These are phyloP conservation scores for Protodeltote pygarga DNA, from an alignment of 2,888 invertebrate genomes.

Conservation along the genomic window DNA sequence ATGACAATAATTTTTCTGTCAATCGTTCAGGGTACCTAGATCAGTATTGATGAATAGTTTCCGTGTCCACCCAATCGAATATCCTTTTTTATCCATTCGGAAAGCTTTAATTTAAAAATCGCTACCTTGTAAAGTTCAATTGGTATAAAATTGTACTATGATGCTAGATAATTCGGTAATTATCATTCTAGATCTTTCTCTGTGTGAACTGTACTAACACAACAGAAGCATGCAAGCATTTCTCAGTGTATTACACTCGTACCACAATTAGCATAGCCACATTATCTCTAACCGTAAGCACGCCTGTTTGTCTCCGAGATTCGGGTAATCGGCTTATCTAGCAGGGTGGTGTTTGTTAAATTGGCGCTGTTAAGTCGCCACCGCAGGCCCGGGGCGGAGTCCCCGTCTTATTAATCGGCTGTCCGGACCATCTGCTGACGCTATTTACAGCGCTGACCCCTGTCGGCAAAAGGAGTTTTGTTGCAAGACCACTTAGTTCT, in stretches of 20 bases:
- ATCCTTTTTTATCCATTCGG: too few species aligned
- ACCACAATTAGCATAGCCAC: constrained; percentile 61
- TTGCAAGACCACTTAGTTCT: constrained; percentile 67
- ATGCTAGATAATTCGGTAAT: background rate
- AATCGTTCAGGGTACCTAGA: too few species aligned
- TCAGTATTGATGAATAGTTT: too few species aligned
- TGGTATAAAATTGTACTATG: too few species aligned
- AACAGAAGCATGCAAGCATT: constrained; percentile 33
- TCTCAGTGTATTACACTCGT: constrained; percentile 45
- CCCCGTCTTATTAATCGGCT: constrained; percentile 84
- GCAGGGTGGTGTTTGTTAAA: constrained; percentile 68
- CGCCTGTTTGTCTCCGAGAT: constrained; percentile 68
- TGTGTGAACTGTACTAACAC: constrained; percentile 8
- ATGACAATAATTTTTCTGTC: too few species aligned
- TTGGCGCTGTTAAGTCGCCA: constrained; percentile 70
- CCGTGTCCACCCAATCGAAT: too few species aligned
- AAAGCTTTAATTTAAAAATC: too few species aligned
- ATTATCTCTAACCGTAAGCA: constrained; percentile 50
- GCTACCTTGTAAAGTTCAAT: too few species aligned
- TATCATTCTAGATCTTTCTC: background rate
- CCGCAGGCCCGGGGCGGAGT: constrained; percentile 70
- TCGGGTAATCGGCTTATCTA: constrained; percentile 74
- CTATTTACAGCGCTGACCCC: constrained; percentile 79
- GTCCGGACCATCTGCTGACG: constrained; percentile 83
- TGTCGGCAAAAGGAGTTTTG: constrained; percentile 66